Evolutionary conservation across 2,797 vertebrate species (phyloP), one percentile per base, ranked within the genome.

Genomic region (Presbytis comata): DNA sequence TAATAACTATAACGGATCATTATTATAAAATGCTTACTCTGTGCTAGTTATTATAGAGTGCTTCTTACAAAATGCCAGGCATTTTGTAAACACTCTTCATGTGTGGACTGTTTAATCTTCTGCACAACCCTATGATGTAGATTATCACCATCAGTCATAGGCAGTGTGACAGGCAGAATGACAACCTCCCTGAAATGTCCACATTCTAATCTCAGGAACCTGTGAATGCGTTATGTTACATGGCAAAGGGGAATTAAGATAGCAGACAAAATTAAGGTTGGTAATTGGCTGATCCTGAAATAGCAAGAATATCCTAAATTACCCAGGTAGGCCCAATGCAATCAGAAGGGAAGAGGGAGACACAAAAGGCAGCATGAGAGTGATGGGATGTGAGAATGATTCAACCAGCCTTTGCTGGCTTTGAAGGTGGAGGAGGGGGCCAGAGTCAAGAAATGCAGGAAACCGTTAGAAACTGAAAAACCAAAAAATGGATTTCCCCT

Each of bases 271-370:
- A 95, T 74, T 50, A 80, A 87, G 28, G 24, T 89, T 89, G 70
- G 39, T 90, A 95, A 84, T 48, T 14, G 92, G 33, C 30, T 87
- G 59, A 72, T 26, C 26, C 85, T 92, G 70, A 96, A 83, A 76
- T 64, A 80, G 39, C 41, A 59, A 90, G 41, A 90, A 48, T 39
- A 89, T 53, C 17, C 75, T 84, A 14, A 64, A n/a, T 89, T 83
- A 21, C 12, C 39, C 41, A 70, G 21, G 28, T 64, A 48, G 61
- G 5, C 8, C 41, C 46, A 48, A 19, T 6, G 44, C n/a, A 86
- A 84, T 89, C 80, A 50, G 81, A 92, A 72, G 24, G 1, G 13
- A 67, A 89, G 55, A 83, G 46, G 22, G 44, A 67, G 78, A n/a
- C 44, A 80, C 80, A 80, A 86, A 46, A 74, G 6, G 48, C 3